Conservation (phyloP, 2,797 vertebrate species). For the Coluber constrictor region DNA sequence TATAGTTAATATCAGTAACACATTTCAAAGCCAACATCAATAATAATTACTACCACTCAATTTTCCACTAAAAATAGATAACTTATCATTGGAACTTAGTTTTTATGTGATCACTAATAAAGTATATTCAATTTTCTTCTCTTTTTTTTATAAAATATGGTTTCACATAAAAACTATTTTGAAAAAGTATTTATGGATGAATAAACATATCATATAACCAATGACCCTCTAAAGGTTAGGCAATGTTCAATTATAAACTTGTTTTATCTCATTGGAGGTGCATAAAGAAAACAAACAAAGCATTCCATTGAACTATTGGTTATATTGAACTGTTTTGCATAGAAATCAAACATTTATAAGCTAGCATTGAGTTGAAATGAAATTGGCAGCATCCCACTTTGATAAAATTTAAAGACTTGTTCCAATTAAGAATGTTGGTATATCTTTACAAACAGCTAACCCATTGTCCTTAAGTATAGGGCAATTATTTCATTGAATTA, state of each 20-base stretch:
- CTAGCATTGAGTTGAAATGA: background rate
- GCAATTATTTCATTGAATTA: background rate
- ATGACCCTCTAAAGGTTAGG: background rate
- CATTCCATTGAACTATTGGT: background rate
- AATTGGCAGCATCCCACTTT: background rate
- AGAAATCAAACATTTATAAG: background rate
- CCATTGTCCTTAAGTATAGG: background rate
- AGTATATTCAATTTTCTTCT: background rate
- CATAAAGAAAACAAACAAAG: background rate
- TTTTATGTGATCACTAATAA: background rate
- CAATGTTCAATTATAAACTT: background rate
- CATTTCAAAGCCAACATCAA: background rate
- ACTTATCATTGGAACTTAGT: background rate
- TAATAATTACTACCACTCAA: background rate
- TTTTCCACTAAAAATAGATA: background rate
- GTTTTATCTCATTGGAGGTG: background rate
- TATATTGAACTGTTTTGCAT: background rate
- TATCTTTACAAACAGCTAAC: background rate
- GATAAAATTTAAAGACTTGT: background rate
- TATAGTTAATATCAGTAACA: background rate
- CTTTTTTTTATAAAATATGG: background rate
- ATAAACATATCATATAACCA: background rate
- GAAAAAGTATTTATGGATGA: background rate
- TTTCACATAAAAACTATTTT: background rate
- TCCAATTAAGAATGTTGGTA: background rate